Evolutionary conservation across 2,113 vertebrate species (phyloP).

Genomic region (Addax nasomaculatus): DNA sequence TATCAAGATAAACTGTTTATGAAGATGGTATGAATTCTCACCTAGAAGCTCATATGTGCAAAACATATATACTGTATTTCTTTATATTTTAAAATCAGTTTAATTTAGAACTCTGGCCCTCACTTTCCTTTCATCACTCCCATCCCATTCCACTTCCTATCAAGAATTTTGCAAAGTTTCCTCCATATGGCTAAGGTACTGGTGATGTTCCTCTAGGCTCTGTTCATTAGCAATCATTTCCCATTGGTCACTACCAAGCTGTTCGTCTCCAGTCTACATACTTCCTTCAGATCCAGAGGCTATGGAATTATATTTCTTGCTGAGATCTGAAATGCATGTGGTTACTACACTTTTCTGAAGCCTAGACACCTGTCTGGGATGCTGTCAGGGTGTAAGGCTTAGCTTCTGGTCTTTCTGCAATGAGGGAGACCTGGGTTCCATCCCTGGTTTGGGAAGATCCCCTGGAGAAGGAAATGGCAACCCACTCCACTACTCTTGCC

Average conservation of each 20-base stretch:
- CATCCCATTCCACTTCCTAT: not conserved
- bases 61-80: not conserved
- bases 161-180: not conserved
- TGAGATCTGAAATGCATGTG: not conserved
- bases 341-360: not conserved
- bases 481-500: not conserved
- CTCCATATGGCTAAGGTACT: not conserved
- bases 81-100: constrained; percentile 2
- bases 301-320: not conserved
- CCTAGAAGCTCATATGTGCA: not conserved
- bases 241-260: not conserved
- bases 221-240: not conserved
- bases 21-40: not conserved
- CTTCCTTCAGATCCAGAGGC: not conserved
- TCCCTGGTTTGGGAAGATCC: not conserved
- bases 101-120: not conserved
- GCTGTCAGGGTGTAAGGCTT: not conserved
- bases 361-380: not conserved
- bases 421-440: not conserved
- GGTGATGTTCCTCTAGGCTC: not conserved
- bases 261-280: too few species aligned
- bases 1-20: not conserved
- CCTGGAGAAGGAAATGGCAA: not conserved
- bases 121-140: not conserved
- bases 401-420: not conserved